These are phyloP conservation scores for Drosophila mayaguana DNA, from an alignment of 2,888 invertebrate genomes.

Conservation along the genomic window DNA sequence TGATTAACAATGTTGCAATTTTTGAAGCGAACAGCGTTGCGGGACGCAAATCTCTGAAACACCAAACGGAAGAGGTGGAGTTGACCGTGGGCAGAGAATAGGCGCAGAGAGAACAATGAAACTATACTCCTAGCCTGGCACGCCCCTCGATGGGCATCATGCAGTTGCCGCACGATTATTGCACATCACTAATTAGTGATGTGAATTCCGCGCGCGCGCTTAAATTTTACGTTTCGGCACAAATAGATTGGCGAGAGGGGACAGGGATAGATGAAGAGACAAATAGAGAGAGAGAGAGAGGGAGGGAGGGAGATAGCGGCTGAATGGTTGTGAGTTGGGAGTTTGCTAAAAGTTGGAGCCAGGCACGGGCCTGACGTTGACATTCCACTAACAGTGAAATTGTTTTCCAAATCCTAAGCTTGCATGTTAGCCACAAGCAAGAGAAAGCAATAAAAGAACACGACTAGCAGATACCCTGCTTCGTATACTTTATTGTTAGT, in stretches of 20 bases:
- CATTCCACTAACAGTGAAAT: constrained; percentile 78
- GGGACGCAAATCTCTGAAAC: constrained; percentile 37
- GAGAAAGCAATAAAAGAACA: constrained; percentile 17
- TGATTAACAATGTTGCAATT: constrained; percentile 75
- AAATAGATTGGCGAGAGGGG: constrained; percentile 15
- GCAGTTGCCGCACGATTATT: constrained; percentile 67
- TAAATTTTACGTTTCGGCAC: constrained; percentile 63
- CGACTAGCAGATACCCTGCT: constrained; percentile 7
- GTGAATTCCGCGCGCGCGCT: constrained; percentile 57
- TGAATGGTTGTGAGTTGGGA: neutral
- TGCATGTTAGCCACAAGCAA: constrained; percentile 72
- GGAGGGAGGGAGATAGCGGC: neutral
- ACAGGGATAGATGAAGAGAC: too few species aligned
- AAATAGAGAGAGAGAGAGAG: neutral
- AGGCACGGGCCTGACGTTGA: constrained; percentile 66
- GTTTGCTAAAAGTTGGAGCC: constrained; percentile 17
- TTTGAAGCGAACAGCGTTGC: constrained; percentile 48
- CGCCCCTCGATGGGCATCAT: constrained; percentile 1
- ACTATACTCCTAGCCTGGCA: neutral
- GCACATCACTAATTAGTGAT: constrained; percentile 79
- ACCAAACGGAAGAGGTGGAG: neutral
- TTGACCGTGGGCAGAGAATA: neutral
- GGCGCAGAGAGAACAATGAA: constrained; percentile 2
- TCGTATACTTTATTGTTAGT: neutral
- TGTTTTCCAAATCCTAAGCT: constrained; percentile 79